Base-by-base conservation (phyloP, 2,888 invertebrate genomes). In the Coleophora deauratella region DNA sequence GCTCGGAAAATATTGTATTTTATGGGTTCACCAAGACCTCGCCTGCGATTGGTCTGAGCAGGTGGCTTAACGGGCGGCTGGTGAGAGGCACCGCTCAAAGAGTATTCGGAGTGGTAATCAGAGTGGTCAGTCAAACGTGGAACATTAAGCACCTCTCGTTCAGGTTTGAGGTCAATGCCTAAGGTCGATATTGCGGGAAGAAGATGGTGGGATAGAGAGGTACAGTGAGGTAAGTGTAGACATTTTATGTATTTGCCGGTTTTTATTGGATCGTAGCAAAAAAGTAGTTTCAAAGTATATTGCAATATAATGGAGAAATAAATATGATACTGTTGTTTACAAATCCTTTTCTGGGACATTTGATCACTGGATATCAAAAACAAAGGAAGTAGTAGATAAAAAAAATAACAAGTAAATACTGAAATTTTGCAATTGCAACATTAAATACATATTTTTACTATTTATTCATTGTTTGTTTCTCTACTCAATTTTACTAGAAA, bases 1-100 rank as follows among this genome's bases (percentile, higher is more conserved):
- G 59, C 66, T 61, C 62, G 54, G 65, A 72, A 78, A 75, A 77
- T 74, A 73, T 71, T 72, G 72, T 70, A 77, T 66, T 72, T 73
- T 70, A 77, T 66, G 59, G 55, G 52, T 49, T 53, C 54, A 50
- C 55, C 47, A 57, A 64, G 52, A 50, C 55, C 47, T 53, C 58
- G 54, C 52, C 54, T 54, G 52, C 55, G 57, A 47, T 45, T 42
- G 50, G 47, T 37, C 44, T 40, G 46, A 47, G 45, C 51, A 50
- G 51, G 48, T 49, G 50, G 47, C 50, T 52, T 47, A 49, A 43
- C 46, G 44, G 44, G 34, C 41, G 32, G 41, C 31, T 43, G 47
- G 45, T 14, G 40, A 45, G 35, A 27, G 33, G 40, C 34, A 21
- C 37, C 37, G 40, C 21, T 51, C 50, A 51, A 52, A 47, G 50